These are phyloP conservation scores for Phortica okadai DNA, from an alignment of 2,888 invertebrate genomes.

Conservation along the genomic window DNA sequence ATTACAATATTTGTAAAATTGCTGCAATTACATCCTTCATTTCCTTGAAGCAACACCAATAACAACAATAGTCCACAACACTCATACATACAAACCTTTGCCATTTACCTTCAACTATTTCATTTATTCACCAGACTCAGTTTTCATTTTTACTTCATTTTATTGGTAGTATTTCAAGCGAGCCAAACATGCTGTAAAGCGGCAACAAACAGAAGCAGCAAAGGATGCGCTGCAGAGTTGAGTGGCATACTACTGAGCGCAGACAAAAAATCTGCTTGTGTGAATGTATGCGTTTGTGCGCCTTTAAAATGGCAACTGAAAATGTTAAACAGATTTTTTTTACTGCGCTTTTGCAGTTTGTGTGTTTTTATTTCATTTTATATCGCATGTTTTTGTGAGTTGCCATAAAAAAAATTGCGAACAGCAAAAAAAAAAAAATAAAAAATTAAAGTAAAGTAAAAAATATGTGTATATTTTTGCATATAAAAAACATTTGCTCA, in stretches of 20 bases:
- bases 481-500: conserved; percentile 68
- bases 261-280: neutral
- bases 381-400: conserved; percentile 15
- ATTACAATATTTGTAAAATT: neutral
- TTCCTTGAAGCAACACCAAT: neutral
- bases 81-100: neutral
- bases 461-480: conserved; percentile 66
- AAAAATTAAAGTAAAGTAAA: conserved; percentile 58
- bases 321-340: conserved; percentile 67
- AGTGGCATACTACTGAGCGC: neutral
- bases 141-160: neutral
- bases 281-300: neutral
- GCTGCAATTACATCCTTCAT: neutral
- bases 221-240: neutral
- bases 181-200: neutral
- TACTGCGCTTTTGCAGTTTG: conserved; percentile 54
- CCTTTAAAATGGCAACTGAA: neutral
- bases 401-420: neutral
- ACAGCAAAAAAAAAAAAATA: conserved; percentile 29
- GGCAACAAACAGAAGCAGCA: neutral
- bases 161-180: too few species aligned
- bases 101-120: conserved; percentile 13
- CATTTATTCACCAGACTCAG: neutral
- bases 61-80: neutral
- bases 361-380: conserved; percentile 56